These are phyloP conservation scores for Tupiocoris notatus DNA, from an alignment of 2,888 invertebrate genomes.

Conservation along the genomic window DNA sequence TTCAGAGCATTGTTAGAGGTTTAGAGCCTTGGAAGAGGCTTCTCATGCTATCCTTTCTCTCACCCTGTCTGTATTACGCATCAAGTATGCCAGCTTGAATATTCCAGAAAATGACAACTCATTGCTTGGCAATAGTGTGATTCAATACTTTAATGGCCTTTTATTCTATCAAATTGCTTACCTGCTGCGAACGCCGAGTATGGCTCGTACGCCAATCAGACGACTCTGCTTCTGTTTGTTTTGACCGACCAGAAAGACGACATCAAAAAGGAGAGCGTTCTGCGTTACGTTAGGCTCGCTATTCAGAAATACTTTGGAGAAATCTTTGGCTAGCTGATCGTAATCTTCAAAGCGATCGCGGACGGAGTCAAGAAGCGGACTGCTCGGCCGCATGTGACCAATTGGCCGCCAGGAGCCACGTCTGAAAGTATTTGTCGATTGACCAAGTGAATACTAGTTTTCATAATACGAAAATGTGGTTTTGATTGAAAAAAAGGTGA, in stretches of 20 bases:
- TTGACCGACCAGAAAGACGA: constrained; percentile 86
- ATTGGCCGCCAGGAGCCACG: constrained; percentile 90
- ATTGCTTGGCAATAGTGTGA: no score
- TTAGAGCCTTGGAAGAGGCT: no score
- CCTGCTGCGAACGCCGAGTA: constrained; percentile 80
- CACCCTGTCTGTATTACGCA: neutral
- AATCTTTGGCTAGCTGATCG: constrained; percentile 90
- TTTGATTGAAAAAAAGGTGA: neutral
- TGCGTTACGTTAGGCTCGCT: constrained; percentile 72
- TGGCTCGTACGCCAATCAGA: constrained; percentile 87
- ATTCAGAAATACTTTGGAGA: constrained; percentile 84
- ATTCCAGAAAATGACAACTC: no score
- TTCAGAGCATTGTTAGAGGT: no score
- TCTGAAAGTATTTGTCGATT: constrained; percentile 52
- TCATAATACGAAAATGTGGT: neutral
- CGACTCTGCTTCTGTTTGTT: constrained; percentile 82
- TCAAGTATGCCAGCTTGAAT: no score
- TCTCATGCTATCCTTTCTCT: neutral
- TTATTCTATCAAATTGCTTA: constrained; percentile 61
- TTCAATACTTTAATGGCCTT: no score
- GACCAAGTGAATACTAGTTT: neutral
- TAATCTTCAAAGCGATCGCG: constrained; percentile 92
- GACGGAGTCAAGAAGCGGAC: constrained; percentile 86
- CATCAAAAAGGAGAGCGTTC: constrained; percentile 84
- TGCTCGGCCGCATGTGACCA: constrained; percentile 90